Base-by-base conservation (phyloP, 2,888 invertebrate species). In the Aphidoletes aphidimyza region DNA sequence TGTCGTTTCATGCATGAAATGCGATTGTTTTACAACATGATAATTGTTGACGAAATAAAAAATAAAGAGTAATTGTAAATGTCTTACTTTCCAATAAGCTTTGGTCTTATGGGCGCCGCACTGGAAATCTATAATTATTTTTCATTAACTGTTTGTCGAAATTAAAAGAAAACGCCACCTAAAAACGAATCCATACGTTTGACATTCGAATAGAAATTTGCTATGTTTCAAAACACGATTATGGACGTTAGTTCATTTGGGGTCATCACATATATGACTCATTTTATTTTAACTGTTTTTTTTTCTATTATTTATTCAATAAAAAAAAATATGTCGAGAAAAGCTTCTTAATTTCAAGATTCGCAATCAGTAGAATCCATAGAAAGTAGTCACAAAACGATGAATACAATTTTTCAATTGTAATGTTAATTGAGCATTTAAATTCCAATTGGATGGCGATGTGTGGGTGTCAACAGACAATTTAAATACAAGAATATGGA, bases 1-100 rank as follows among this genome's bases (percentile, higher is more conserved):
- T 54, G 30, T 69, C 30, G 69, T 30, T 69, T 69, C 69, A 69
- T 69, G 69, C 69, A 30, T 69, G 69, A 69, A 69, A 69, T 69
- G 69, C 69, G 69, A 69, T 69, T 69, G 69, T 69, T 69, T 30
- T 69, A 30, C 30, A 69, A 69, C 69, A 69, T 14, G 69, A 69
- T 69, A 69, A 69, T 69, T 69, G 69, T 69, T 14, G 69, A 69
- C 26, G 14, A 69, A 69, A 30, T 30, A 69, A 69, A 54, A 54
- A 26, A 26, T 11, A 54, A 54, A 69, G 30, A 14, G 69, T 69
- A 69, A 69, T 69, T 69, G 69, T 69, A 69, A 26, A n/a, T n/a
- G 26, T 54, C 54, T 54, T 54, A 2, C 69, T 26, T 30, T 6
- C 69, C 34, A 34, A 0, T 22, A 5, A 2, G 54, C 54, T 26